Evolutionary conservation across 2,888 invertebrate genomes (phyloP).

Genomic region (Sarcophaga carnaria): DNA sequence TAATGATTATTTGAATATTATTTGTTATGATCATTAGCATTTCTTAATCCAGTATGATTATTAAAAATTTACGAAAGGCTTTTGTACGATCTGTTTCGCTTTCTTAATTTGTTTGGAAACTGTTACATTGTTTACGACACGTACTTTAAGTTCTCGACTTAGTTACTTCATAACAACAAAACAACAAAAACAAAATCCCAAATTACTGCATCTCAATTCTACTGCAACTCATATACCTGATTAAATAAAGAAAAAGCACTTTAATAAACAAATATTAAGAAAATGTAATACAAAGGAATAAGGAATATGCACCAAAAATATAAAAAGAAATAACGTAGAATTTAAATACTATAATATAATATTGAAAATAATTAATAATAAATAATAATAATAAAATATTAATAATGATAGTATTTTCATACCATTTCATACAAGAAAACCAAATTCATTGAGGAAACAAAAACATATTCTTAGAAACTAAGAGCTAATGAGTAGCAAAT

Average conservation of each 20-base stretch:
- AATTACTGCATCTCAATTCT: conserved; percentile 46
- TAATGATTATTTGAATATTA: no score
- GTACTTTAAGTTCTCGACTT: conserved; percentile 30
- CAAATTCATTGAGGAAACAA: conserved; percentile 46
- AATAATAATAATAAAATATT: conserved; percentile 9
- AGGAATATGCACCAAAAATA: conserved; percentile 61
- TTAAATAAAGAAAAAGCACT: conserved; percentile 52
- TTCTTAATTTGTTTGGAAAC: background rate
- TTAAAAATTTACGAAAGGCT: background rate
- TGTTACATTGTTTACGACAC: conserved; percentile 24
- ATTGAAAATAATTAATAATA: background rate
- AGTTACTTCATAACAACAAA: conserved; percentile 18
- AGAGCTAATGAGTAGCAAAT: conserved; percentile 57
- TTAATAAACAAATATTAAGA: conserved; percentile 43
- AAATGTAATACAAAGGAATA: conserved; percentile 33
- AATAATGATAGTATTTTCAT: conserved; percentile 63
- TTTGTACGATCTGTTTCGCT: conserved; percentile 4
- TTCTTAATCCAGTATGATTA: no score
- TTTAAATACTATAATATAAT: background rate
- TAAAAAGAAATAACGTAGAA: conserved; percentile 56
- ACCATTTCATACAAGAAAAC: conserved; percentile 60
- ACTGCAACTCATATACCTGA: conserved; percentile 69
- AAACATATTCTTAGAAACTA: conserved; percentile 50
- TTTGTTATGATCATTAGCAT: no score
- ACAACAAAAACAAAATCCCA: conserved; percentile 4